phyloP scores from a whole-genome alignment of 1,140 invertebrate genomes.

The Caenorhabditis remanei region DNA sequence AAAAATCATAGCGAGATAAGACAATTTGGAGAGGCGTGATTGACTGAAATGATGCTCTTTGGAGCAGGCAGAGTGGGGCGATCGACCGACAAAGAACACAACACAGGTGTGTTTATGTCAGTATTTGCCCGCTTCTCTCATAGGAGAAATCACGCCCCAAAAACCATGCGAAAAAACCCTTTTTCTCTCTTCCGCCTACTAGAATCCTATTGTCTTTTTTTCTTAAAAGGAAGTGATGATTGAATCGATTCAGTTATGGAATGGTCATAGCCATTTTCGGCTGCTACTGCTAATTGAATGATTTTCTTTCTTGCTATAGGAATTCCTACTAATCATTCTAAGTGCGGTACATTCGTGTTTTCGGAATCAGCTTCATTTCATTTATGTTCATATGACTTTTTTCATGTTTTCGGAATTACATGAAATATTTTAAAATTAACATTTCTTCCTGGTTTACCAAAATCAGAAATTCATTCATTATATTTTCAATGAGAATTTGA shows the following conservation, averaged over 20 bases:
- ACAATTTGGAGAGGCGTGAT: neutral
- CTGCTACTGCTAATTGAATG: slow-evolving; percentile 21
- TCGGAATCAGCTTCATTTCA: no score
- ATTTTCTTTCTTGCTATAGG: no score
- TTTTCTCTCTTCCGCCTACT: slow-evolving; percentile 52
- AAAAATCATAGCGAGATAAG: slow-evolving; percentile 20
- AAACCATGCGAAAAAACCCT: slow-evolving; percentile 29
- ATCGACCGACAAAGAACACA: neutral
- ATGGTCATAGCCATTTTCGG: slow-evolving; percentile 20
- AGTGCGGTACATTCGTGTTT: no score
- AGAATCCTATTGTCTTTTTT: slow-evolving; percentile 41
- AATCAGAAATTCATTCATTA: no score
- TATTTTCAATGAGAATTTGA: no score
- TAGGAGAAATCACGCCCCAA: slow-evolving; percentile 10
- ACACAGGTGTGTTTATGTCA: slow-evolving; percentile 44
- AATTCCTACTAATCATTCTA: neutral
- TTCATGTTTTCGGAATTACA: no score
- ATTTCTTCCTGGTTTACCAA: no score
- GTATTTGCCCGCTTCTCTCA: slow-evolving; percentile 40
- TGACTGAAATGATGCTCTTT: no score
- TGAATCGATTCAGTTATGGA: slow-evolving; percentile 13
- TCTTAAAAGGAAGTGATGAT: slow-evolving; percentile 38
- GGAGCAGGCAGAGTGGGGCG: slow-evolving; percentile 14
- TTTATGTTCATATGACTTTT: no score
- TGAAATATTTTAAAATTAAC: no score